Evolutionary conservation across 2,888 invertebrate species (phyloP).

Genomic region (Prosopocoilus inquinatus): DNA sequence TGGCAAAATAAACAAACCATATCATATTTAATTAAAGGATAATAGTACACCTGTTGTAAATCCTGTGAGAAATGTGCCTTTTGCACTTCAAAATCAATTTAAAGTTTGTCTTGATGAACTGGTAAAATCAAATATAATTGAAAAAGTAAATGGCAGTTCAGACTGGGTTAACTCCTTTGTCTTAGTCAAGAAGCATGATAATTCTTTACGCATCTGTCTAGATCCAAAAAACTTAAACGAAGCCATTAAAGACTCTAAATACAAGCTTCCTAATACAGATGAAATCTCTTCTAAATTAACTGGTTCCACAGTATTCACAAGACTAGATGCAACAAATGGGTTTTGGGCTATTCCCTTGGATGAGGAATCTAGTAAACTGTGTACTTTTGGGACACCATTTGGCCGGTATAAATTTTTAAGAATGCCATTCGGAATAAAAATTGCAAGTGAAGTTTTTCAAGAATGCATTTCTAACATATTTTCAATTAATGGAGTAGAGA

Average conservation of each 20-base stretch:
- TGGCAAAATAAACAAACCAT: conserved; percentile 17
- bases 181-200: conserved; percentile 24
- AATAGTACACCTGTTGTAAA: conserved; percentile 25
- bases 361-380: conserved; percentile 25
- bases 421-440: conserved; percentile 14
- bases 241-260: conserved; percentile 21
- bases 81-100: conserved; percentile 21
- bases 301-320: conserved; percentile 12
- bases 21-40: conserved; percentile 21
- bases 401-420: conserved; percentile 14
- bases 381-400: conserved; percentile 32
- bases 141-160: conserved; percentile 18
- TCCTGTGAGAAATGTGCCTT: conserved; percentile 23
- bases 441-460: conserved; percentile 17
- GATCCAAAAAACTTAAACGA: conserved; percentile 26
- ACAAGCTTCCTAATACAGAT: conserved; percentile 21
- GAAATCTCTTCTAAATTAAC: conserved; percentile 22
- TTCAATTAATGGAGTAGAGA: conserved; percentile 11
- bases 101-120: conserved; percentile 21
- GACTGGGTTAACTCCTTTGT: conserved; percentile 30
- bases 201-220: conserved; percentile 25
- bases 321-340: conserved; percentile 26
- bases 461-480: conserved; percentile 15
- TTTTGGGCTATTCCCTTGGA: conserved; percentile 31
- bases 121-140: conserved; percentile 21